Evolutionary conservation across 2,888 invertebrate genomes (phyloP).

Genomic region (Zele albiditarsus): DNA sequence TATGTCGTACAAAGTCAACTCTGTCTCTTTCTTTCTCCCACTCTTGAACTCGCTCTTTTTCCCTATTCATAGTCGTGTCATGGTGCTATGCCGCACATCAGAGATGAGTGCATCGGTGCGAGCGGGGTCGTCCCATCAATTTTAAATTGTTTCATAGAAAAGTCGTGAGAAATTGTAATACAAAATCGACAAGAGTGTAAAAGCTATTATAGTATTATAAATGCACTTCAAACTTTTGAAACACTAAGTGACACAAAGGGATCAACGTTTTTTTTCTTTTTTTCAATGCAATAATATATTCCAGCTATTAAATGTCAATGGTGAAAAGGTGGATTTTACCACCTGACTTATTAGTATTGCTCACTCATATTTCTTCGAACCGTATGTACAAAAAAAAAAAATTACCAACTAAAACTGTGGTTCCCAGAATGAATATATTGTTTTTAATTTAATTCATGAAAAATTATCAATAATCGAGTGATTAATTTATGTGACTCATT

Average conservation of each 20-base stretch:
- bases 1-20: constrained; percentile 2
- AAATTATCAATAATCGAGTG: no score
- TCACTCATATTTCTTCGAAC: no score
- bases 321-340: no score
- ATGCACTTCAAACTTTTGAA: neutral
- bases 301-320: no score
- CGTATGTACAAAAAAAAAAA: no score
- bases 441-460: no score
- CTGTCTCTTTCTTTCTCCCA: neutral
- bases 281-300: neutral
- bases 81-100: neutral
- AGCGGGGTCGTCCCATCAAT: constrained; percentile 5
- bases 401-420: no score
- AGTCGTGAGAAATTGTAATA: constrained; percentile 25
- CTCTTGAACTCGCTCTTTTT: neutral
- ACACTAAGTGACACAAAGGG: neutral
- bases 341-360: no score
- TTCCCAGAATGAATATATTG: no score
- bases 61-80: neutral
- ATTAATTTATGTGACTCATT: no score
- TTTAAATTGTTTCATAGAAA: constrained; percentile 16
- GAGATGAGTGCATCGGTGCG: neutral
- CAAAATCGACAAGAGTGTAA: neutral
- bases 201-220: neutral
- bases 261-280: neutral